These are phyloP conservation scores for Acronicta alni DNA, from an alignment of 2,888 invertebrate genomes.

Conservation along the genomic window DNA sequence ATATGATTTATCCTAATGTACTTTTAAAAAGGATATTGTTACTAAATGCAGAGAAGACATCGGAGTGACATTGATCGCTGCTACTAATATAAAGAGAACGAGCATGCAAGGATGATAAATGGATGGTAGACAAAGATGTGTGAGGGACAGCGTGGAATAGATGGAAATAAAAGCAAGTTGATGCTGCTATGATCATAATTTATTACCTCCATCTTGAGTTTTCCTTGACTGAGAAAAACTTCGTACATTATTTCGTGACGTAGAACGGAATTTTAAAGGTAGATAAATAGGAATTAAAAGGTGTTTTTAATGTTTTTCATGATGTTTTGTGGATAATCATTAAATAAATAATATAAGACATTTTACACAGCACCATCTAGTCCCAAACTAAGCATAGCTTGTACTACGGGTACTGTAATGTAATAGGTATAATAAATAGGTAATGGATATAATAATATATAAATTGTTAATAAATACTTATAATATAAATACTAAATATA, in stretches of 20 bases:
- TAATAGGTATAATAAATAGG: no score
- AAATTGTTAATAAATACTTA: no score
- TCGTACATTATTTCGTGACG: slow-evolving; percentile 2
- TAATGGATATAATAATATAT: no score
- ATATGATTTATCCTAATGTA: no score
- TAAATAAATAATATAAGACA: no score
- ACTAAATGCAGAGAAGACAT: slow-evolving; percentile 40
- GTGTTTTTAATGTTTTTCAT: background rate
- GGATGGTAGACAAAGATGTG: slow-evolving; percentile 47
- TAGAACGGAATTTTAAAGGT: slow-evolving; percentile 7
- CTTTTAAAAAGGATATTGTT: slow-evolving; percentile 13
- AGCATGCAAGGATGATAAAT: slow-evolving; percentile 52
- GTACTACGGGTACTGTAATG: no score
- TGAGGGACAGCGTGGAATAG: slow-evolving; percentile 44
- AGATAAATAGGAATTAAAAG: background rate
- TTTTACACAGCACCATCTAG: no score
- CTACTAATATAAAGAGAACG: slow-evolving; percentile 36
- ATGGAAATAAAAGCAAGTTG: slow-evolving; percentile 58
- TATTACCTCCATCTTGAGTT: slow-evolving; percentile 44
- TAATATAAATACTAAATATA: no score
- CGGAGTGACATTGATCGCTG: slow-evolving; percentile 46
- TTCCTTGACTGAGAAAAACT: slow-evolving; percentile 41
- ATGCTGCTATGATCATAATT: slow-evolving; percentile 56
- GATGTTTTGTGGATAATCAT: no score
- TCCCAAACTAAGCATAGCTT: no score